Percentiles rank a stretch among this genome's conserved stretches.
Evolutionary conservation across 1,140 invertebrate species (phyloP).

Genomic region (Panagrolaimus sp.): DNA sequence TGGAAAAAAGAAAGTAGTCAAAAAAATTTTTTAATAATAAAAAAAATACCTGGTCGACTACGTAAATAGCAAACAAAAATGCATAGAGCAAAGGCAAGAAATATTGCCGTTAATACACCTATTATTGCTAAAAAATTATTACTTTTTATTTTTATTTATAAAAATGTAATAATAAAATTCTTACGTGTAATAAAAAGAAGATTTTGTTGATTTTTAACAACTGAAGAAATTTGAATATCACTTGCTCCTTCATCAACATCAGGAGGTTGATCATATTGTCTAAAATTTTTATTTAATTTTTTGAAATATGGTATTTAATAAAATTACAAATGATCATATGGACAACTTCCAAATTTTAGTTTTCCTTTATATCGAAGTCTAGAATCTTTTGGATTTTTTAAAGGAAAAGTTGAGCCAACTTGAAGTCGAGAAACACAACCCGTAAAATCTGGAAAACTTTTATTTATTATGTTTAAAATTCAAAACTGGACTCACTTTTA

Average conservation of each 20-base stretch:
- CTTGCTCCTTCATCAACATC: slow-evolving; percentile 23
- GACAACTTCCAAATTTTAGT: slow-evolving; percentile 44
- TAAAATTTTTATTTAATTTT: slow-evolving; percentile 1
- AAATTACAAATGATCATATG: slow-evolving; percentile 41
- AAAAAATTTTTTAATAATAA: background rate
- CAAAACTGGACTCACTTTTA: slow-evolving; percentile 23
- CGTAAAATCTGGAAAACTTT: slow-evolving; percentile 31
- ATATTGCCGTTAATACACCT: slow-evolving; percentile 34
- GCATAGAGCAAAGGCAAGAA: slow-evolving; percentile 35
- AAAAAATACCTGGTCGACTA: background rate
- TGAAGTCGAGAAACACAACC: slow-evolving; percentile 44
- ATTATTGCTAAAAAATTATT: slow-evolving; percentile 38
- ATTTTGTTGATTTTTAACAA: slow-evolving; percentile 42
- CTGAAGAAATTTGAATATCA: slow-evolving; percentile 43
- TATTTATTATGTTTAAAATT: background rate
- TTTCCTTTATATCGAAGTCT: slow-evolving; percentile 35
- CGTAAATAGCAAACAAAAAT: slow-evolving; percentile 42
- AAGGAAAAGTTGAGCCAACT: slow-evolving; percentile 42
- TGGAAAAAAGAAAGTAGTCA: slow-evolving; percentile 20
- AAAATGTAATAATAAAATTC: background rate
- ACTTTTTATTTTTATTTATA: background rate
- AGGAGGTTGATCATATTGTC: slow-evolving; percentile 28
- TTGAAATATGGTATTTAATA: background rate
- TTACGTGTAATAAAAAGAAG: slow-evolving; percentile 45
- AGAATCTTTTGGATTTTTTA: slow-evolving; percentile 39